A percentile compares a stretch with the other conserved stretches of the same genome.
phyloP scores from a whole-genome alignment of 2,888 invertebrate genomes.

The Rhodophaea formosa region DNA sequence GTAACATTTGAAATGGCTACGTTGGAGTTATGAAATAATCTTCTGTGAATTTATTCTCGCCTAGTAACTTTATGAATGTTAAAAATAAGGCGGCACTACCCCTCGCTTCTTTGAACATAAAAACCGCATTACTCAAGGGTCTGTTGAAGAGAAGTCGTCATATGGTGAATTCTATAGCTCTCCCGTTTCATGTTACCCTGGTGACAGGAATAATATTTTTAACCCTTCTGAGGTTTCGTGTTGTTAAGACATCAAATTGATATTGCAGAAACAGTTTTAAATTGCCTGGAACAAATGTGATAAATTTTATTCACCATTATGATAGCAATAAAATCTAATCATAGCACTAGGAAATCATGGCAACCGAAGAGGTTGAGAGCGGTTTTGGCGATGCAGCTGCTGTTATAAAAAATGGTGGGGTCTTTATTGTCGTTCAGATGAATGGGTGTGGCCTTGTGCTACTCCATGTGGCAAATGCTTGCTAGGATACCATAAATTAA shows the following conservation, averaged over 20 bases:
- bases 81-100: conserved; percentile 40
- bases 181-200: conserved; percentile 39
- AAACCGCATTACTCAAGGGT: conserved; percentile 9
- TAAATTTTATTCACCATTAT: background rate
- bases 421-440: background rate
- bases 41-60: conserved; percentile 39
- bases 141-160: conserved; percentile 21
- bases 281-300: background rate
- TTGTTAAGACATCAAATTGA: background rate
- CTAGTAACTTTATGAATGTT: conserved; percentile 56
- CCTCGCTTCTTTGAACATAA: conserved; percentile 9
- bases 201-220: conserved; percentile 32
- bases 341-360: conserved; percentile 35
- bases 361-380: background rate
- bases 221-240: conserved; percentile 38
- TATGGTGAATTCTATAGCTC: conserved; percentile 1
- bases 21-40: conserved; percentile 31
- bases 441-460: conserved; percentile 1
- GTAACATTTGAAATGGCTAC: background rate
- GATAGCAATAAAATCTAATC: conserved; percentile 39
- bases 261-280: background rate
- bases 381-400: background rate
- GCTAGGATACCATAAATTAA: background rate
- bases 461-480: background rate
- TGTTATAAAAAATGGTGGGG: background rate